phyloP scores from a whole-genome alignment of 1,140 invertebrate genomes.

The Oryctes rhinoceros region DNA sequence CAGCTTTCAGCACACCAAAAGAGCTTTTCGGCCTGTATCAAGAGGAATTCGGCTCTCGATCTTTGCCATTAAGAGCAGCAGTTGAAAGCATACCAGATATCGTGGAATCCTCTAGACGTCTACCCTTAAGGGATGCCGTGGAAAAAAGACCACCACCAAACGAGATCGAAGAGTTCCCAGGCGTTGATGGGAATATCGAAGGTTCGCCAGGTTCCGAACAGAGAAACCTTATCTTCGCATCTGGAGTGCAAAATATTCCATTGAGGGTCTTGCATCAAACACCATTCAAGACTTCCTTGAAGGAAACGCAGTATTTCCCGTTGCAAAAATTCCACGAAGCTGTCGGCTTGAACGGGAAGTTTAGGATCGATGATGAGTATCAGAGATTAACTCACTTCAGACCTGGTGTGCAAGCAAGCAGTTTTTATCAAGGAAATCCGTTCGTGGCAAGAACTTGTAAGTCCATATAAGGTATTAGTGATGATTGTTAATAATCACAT shows the following conservation, averaged over 20 bases:
- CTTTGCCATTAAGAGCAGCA: constrained; percentile 66
- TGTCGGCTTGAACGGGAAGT: constrained; percentile 40
- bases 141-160: constrained; percentile 71
- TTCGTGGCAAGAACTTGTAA: neutral
- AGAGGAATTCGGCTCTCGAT: constrained; percentile 57
- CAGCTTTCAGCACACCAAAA: constrained; percentile 46
- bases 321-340: constrained; percentile 15
- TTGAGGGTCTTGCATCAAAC: neutral
- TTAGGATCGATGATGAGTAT: constrained; percentile 51
- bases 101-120: constrained; percentile 51
- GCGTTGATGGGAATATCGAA: neutral
- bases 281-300: neutral
- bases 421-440: neutral
- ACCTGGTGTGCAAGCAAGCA: neutral
- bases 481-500: neutral
- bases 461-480: neutral
- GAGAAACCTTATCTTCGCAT: neutral
- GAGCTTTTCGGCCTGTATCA: constrained; percentile 46
- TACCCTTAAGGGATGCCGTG: constrained; percentile 72
- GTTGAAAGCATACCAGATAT: constrained; percentile 66
- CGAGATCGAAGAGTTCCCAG: constrained; percentile 51
- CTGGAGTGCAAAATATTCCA: neutral
- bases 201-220: neutral
- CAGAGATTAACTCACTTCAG: constrained; percentile 44
- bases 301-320: constrained; percentile 12